phyloP scores from a whole-genome alignment of 2,888 invertebrate species.

The Corbicula japonica region DNA sequence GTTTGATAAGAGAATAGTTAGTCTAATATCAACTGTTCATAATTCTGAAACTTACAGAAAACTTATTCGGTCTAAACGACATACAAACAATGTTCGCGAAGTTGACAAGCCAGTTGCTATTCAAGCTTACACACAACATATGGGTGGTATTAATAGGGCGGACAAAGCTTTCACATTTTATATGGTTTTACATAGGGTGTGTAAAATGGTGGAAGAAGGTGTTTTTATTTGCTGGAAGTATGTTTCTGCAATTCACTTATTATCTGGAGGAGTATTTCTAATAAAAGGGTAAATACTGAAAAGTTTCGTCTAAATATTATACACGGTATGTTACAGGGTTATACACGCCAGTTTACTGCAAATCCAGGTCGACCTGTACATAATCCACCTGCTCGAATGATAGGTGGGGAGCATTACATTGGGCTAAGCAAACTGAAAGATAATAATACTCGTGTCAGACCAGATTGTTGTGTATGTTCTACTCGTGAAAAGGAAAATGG shows the following conservation, averaged over 20 bases:
- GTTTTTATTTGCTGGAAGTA: neutral
- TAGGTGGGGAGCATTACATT: neutral
- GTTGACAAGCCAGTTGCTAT: constrained; percentile 30
- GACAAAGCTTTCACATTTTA: neutral
- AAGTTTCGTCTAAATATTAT: neutral
- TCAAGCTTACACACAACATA: neutral
- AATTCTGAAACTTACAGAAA: constrained; percentile 11
- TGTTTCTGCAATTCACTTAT: neutral
- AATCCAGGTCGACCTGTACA: neutral
- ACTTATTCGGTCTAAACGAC: constrained; percentile 20
- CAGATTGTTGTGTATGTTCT: neutral
- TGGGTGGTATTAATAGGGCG: neutral
- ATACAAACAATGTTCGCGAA: constrained; percentile 22
- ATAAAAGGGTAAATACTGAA: neutral
- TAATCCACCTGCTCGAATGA: neutral
- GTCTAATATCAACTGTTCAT: constrained; percentile 42
- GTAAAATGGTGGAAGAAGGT: neutral
- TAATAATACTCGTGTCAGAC: neutral
- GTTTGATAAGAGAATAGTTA: constrained; percentile 44
- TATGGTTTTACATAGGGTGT: neutral
- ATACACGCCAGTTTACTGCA: neutral
- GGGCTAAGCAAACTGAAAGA: neutral
- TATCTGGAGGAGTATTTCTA: constrained; percentile 2
- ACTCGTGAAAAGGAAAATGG: no score
- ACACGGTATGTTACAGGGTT: neutral